Base-by-base conservation (phyloP, 35 echinoderm and acorn worm genomes). In the Stichopus chloronotus region DNA sequence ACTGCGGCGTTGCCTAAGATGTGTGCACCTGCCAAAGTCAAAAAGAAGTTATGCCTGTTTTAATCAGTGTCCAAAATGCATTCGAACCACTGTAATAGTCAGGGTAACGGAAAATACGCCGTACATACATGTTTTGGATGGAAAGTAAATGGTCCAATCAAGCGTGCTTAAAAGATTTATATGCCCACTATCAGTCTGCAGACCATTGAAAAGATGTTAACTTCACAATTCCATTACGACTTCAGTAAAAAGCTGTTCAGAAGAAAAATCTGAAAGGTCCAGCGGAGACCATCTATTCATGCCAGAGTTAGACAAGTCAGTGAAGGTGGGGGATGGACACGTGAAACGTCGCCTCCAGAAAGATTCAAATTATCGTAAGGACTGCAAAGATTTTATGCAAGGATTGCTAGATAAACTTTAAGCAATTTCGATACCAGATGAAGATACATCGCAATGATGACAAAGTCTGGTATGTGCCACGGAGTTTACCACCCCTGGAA, bases 401-500 rank as follows among this genome's bases (percentile, higher is more conserved):
- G 52, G 24, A 4, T 86, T 90, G 10, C 56, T 96, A 14, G 81
- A 86, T 25, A 94, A 94, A 20, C 84, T 90, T 9, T 92, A 94
- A 83, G 91, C 93, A 83, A 76, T 88, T 65, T 14, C 23, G 63
- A 82, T 96, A 16, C 68, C 90, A n/a, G 92, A 92, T 25, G 71
- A 76, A 68, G 69, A 94, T 79, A 17, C 5, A 7, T 57, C 78
- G 77, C 30, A 78, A 96, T 68, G 78, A 93, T 56, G 86, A 85
- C 9, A 85, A 89, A 30, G 21, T 94, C 5, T 94, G 95, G 95
- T 96, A 92, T 58, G 59, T 96, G 94, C 76, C 93, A 97, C 57
- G 93, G 93, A 12, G 96, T 93, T 2, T 88, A 92, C 17, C 93
- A 97, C 57, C 96, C 96, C 4, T 91, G 94, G 53, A 97, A 97